These are phyloP conservation scores for Hiodon tergisus DNA, from an alignment of 2,113 vertebrate species.

Conservation along the genomic window DNA sequence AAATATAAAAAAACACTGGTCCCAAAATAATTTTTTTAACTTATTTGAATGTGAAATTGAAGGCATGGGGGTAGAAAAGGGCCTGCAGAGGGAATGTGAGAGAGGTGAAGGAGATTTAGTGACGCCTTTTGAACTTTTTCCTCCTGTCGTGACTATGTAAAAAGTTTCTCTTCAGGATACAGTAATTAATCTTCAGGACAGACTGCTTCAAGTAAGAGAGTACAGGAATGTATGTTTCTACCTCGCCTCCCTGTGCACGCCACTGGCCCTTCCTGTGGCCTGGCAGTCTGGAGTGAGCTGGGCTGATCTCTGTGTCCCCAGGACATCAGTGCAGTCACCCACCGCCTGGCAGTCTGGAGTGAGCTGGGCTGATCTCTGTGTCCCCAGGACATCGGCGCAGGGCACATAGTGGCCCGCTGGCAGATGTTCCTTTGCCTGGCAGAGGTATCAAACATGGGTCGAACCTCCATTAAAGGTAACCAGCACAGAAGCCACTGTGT, in stretches of 20 bases:
- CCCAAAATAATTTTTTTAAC: no score
- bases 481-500: not conserved
- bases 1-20: not conserved
- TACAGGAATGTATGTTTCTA: not conserved
- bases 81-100: not conserved
- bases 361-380: not conserved
- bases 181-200: constrained; percentile 12
- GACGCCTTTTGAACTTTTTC: not conserved
- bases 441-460: constrained; percentile 55
- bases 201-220: not conserved
- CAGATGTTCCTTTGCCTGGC: not conserved
- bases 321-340: not conserved
- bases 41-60: no score
- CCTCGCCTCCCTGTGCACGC: not conserved
- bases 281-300: not conserved
- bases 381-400: not conserved
- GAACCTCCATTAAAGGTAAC: constrained; percentile 62
- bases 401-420: constrained; percentile 7
- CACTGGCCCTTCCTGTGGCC: not conserved
- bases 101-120: not conserved
- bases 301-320: not conserved
- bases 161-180: constrained; percentile 2
- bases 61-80: no score
- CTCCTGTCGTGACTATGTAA: not conserved
- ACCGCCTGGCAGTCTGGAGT: not conserved